Base-by-base conservation (phyloP, 2,888 invertebrate species). In the Diaphora mendica region DNA sequence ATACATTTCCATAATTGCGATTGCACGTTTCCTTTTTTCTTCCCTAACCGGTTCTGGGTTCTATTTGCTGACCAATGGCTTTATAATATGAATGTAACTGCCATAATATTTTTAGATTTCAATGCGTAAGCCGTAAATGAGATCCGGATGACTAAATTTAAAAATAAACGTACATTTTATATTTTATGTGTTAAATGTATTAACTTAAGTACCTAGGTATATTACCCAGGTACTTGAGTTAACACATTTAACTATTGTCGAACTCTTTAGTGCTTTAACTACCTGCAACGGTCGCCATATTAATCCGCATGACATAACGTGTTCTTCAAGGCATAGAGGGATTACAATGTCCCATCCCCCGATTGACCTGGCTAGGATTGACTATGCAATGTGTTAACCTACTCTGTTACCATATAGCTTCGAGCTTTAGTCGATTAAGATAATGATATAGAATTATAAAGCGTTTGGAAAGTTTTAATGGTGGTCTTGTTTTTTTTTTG, bases 61-160 rank as follows among this genome's bases (percentile, higher is more conserved):
- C 65, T 64, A 77, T 68, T 70, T 70, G 64, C 51, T 74, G 59
- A 66, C 59, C 62, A 68, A 51, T 64, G 55, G 75, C 78, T 55
- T 73, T 76, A 67, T 82, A 79, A 81, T 82, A 78, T 78, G 80
- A 85, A 85, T 79, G 82, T 86, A 85, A 82, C 84, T 85, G 92
- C 91, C 92, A 92, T 85, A 92, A 93, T 90, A 91, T 92, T 92
- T 92, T 88, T 86, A 85, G 87, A 87, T 81, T 77, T 80, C 86
- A 82, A 79, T 39, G 33, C n/a, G 65, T 30, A 20, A 79, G 74
- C 76, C 80, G 84, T 74, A 68, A 79, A 81, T 83, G 68, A 68
- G 68, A 77, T 72, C 64, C 67, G 20, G 23, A 64, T 68, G 70
- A 59, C 73, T 77, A 76, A 68, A 64, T 42, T 69, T 68, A 55